Evolutionary conservation across 2,797 vertebrate genomes (phyloP).

Genomic region (Rhodeus uyekii): DNA sequence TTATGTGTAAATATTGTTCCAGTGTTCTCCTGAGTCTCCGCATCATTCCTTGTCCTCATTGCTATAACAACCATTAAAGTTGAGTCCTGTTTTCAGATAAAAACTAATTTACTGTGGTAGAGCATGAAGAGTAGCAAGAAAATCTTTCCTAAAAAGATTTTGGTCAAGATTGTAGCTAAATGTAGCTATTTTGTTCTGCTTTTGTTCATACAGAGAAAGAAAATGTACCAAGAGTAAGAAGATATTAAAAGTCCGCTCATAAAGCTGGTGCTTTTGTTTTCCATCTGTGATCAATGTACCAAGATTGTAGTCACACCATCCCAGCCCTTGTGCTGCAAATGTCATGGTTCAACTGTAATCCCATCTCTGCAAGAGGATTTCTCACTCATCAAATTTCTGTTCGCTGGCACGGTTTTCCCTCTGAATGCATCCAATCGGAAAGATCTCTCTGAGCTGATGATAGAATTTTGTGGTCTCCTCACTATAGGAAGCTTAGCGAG

Average conservation of each 20-base stretch:
- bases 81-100: conserved; percentile 8
- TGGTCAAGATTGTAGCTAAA: not conserved
- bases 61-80: too few relatives aligned
- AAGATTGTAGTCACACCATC: conserved; percentile 46
- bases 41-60: too few relatives aligned
- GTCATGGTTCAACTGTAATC: conserved; percentile 60
- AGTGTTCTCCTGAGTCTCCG: too few relatives aligned
- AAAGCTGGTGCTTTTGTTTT: conserved; percentile 55
- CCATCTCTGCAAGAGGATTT: conserved; percentile 58
- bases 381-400: conserved; percentile 53
- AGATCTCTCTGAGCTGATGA: conserved; percentile 51
- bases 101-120: not conserved
- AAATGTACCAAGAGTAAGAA: conserved; percentile 9
- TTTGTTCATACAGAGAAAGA: conserved; percentile 25
- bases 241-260: conserved; percentile 25
- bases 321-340: conserved; percentile 50
- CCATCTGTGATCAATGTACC: conserved; percentile 51
- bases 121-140: not conserved
- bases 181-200: not conserved
- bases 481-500: conserved; percentile 13
- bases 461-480: conserved; percentile 37
- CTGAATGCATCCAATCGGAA: conserved; percentile 45
- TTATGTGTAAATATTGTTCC: too few relatives aligned
- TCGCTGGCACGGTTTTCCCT: conserved; percentile 38
- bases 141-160: conserved; percentile 2